Base-by-base conservation (phyloP, 2,113 vertebrate species). In the Phaetusa simplex region DNA sequence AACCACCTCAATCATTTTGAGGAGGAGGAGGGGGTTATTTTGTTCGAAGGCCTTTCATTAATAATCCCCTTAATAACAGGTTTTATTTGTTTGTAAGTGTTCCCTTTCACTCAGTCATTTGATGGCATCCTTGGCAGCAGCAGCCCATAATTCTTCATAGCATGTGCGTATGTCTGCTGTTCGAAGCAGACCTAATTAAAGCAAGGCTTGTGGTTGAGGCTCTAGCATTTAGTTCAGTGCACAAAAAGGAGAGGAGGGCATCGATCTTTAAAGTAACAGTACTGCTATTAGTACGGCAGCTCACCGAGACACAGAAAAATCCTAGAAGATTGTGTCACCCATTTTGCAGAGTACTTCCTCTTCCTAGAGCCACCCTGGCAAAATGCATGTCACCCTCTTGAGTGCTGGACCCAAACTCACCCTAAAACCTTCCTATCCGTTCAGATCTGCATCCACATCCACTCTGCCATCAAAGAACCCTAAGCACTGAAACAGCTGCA, bases 141-240 rank as follows among this genome's bases (percentile, higher is more conserved):
- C 50, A 82, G 53, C 30, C 92, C 47, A n/a, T 82, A 52, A 90
- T 90, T 96, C 76, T 80, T 87, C 69, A 66, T 27, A 55, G 62
- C 23, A 20, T 81, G 50, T 74, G 74, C 71, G 21, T 47, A 21
- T 16, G 59, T 70, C 89, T 93, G 72, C 82, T 95, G 59, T 34
- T 96, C 86, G 85, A 91, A 93, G 66, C 29, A 74, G 56, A 56
- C 52, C 23, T 80, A 97, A 95, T 91, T 73, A 91, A 95, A 97
- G 71, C 84, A 88, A 89, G 91, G 38, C 61, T 94, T 93, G 61
- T n/a, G 55, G 53, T 64, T 84, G 71, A 71, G 70, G 45, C 43
- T 82, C 53, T 52, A 38, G 67, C 22, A 52, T 70, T 62, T 18
- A 36, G 27, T 52, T 79, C 8, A 5, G 59, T 13, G 45, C 50